Evolutionary conservation across 2,113 vertebrate species (phyloP).

Genomic region (Guaruba guarouba): DNA sequence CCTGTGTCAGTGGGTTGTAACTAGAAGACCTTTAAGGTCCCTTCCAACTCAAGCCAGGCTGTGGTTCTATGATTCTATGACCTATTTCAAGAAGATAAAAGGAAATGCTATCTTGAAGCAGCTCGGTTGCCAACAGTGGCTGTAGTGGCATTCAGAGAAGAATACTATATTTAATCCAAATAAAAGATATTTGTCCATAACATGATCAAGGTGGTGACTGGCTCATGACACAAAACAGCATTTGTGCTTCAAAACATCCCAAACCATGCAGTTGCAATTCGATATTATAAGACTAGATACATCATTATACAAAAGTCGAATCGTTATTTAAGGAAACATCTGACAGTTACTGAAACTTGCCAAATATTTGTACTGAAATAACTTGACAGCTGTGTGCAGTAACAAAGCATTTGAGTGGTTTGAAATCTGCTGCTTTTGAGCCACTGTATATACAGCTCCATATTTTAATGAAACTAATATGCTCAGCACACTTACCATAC

Average conservation of each 20-base stretch:
- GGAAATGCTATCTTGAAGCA: not conserved
- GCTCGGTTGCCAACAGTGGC: not conserved
- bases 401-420: not conserved
- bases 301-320: not conserved
- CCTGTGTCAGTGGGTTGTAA: not conserved
- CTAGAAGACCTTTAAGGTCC: not conserved
- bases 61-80: not conserved
- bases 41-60: not conserved
- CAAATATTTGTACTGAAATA: not conserved
- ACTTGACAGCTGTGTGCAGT: not conserved
- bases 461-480: not conserved
- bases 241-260: not conserved
- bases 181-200: not conserved
- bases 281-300: not conserved
- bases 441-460: rapidly evolving
- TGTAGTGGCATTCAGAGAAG: not conserved
- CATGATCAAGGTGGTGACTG: not conserved
- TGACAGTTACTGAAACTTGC: not conserved
- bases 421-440: not conserved
- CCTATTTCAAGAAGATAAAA: not conserved
- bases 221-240: not conserved
- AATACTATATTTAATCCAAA: not conserved
- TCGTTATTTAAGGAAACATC: not conserved
- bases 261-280: not conserved
- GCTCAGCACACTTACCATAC: not conserved